Base-by-base conservation (phyloP, 53 echinoderm and acorn worm species). In the Patiria pectinifera region DNA sequence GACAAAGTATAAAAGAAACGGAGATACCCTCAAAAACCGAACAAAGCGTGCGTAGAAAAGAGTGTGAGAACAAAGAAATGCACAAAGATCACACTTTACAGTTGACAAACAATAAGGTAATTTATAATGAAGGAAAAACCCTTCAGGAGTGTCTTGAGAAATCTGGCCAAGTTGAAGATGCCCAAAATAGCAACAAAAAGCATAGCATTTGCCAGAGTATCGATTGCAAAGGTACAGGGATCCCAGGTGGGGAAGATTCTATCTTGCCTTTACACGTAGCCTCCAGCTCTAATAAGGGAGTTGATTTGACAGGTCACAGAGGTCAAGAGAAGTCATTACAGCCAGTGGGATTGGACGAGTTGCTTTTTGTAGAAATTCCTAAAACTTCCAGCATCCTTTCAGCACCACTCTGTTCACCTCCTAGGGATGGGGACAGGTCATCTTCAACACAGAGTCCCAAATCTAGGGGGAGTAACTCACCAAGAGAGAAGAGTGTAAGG, bases 401-500 rank as follows among this genome's bases (percentile, higher is more conserved):
- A 47, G 62, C 46, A 15, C 87, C 93, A 6, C 92, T 89, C 53
- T 87, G 82, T 26, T 84, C 91, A 53, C 95, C 95, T 18, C 91
- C 82, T 76, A 89, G 91, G 74, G 92, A 89, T 14, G 89, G 48
- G 44, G 93, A 94, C 19, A 45, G 69, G 24, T 18, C 84, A 23
- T 47, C 78, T 14, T 19, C 84, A 12, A 35, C 76, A 19, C 87
- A 92, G 71, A 83, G 92, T 78, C 92, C 92, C 16, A 66, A 94
- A 14, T 69, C 92, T 69, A 85, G 91, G 48, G 93, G 91, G 60
- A 95, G 91, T 80, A 82, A 91, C 46, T 96, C 97, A n/a, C 97
- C 97, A 16, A 94, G 93, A 85, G 97, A 97, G 78, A 97, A 94
- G 88, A 97, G 97, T 84, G 97, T 97, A 15, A 62, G 97, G 14